phyloP scores from a whole-genome alignment of 2,888 invertebrate species.

The Drosophila prolongata region DNA sequence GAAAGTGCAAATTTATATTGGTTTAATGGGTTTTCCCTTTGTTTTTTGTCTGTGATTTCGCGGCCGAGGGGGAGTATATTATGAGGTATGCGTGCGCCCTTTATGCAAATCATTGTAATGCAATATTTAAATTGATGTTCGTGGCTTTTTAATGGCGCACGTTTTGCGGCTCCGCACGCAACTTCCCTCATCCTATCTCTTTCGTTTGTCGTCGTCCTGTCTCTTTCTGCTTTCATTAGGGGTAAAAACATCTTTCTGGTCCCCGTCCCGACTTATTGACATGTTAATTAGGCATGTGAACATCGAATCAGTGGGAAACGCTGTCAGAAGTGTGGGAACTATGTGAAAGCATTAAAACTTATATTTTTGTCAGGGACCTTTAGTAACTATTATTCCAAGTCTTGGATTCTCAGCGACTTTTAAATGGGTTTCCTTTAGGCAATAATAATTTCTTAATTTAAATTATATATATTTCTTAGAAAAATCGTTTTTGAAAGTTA shows the following conservation, averaged over 20 bases:
- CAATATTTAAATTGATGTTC: conserved; percentile 79
- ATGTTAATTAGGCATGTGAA: conserved; percentile 52
- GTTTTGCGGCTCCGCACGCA: conserved; percentile 48
- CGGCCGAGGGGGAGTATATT: conserved; percentile 7
- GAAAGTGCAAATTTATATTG: conserved; percentile 80
- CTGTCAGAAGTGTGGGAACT: conserved; percentile 1
- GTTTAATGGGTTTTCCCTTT: conserved; percentile 61
- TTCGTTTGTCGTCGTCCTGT: background rate
- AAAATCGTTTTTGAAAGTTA: too few relatives aligned
- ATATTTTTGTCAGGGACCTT: background rate
- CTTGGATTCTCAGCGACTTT: too few relatives aligned
- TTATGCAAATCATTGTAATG: conserved; percentile 79
- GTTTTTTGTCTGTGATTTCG: conserved; percentile 58
- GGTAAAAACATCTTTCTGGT: conserved; percentile 9
- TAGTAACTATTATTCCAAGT: too few relatives aligned
- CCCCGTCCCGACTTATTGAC: conserved; percentile 28
- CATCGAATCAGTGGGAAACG: conserved; percentile 39
- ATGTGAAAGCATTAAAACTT: background rate
- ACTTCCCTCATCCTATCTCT: conserved; percentile 24
- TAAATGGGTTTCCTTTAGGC: too few relatives aligned
- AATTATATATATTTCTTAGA: too few relatives aligned
- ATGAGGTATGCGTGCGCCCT: conserved; percentile 53
- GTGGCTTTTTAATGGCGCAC: conserved; percentile 73
- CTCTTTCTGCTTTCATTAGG: conserved; percentile 25
- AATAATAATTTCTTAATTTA: too few relatives aligned